These are phyloP conservation scores for Zaprionus ornatus DNA, from an alignment of 1,140 invertebrate species.

Conservation along the genomic window DNA sequence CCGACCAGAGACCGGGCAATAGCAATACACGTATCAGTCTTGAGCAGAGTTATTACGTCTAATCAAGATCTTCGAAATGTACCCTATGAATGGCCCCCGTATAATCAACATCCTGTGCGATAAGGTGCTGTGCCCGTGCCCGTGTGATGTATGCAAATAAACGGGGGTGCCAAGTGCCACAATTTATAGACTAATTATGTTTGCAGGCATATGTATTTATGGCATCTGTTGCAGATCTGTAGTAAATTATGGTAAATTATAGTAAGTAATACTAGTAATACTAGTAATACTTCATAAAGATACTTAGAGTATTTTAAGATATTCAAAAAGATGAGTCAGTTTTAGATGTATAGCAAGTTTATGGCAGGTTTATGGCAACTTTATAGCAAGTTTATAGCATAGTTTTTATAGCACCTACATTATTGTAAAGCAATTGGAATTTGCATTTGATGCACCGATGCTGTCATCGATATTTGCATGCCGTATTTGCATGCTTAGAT, in stretches of 20 bases:
- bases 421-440: neutral
- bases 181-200: slow-evolving; percentile 36
- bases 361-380: neutral
- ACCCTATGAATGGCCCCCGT: slow-evolving; percentile 22
- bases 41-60: slow-evolving; percentile 45
- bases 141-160: slow-evolving; percentile 68
- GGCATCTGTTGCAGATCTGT: neutral
- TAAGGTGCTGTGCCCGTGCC: slow-evolving; percentile 16
- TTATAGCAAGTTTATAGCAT: neutral
- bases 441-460: neutral
- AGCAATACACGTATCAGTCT: slow-evolving; percentile 45
- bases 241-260: neutral
- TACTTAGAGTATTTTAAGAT: neutral
- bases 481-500: slow-evolving; percentile 21
- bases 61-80: slow-evolving; percentile 63
- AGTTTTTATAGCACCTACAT: neutral
- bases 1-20: neutral
- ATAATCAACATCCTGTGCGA: slow-evolving; percentile 76
- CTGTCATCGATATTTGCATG: neutral
- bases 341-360: too few species aligned
- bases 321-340: too few species aligned
- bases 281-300: neutral
- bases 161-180: slow-evolving; percentile 43
- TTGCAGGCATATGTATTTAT: slow-evolving; percentile 19
- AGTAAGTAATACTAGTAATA: neutral